Base-by-base conservation (phyloP, 2,888 invertebrate species). In the Lasius fuliginosus region DNA sequence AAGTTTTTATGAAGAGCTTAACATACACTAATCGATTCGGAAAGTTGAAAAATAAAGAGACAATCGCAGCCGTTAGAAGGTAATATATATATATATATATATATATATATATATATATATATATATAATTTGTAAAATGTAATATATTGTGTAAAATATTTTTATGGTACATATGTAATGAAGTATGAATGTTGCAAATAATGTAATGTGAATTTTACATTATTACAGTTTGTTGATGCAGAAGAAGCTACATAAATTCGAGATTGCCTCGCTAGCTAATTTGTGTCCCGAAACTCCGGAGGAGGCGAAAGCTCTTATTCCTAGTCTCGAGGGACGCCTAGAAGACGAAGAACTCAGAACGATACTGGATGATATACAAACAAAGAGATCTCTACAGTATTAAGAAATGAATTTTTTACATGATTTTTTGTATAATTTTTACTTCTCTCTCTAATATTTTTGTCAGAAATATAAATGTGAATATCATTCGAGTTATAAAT, bases 251-350 rank as follows among this genome's bases (percentile, higher is more conserved):
- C 99, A 99, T 95, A 99, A 99, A 95, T 99, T 99, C 95, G 99
- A 99, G 95, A 96, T 99, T 83, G 99, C 99, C 0, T 98, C 99
- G 18, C 96, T 99, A 90, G 99, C 99, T 1, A 99, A 99, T 95
- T 95, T 99, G n/a, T 99, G 99, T 93, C 99, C 99, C 0, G 99
- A 99, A 95, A 99, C 98, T 60, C 98, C 99, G 0, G 99, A 99
- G 94, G 99, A 99, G 96, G 99, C 99, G 0, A 99, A 99, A 95
- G 98, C 99, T 27, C 95, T 99, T 15, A 99, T 99, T 94, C 99
- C 99, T 84, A 99, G 99, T 89, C 95, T 99, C 87, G 99, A 99
- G 95, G 99, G 99, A 58, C 97, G 99, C 91, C 98, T 99, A 95
- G 99, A 99, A 95, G 99, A 99, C 95, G 99, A 99, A 94, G 99